Evolutionary conservation across 2,797 vertebrate genomes (phyloP).

Genomic region (Sarcophilus harrisii): DNA sequence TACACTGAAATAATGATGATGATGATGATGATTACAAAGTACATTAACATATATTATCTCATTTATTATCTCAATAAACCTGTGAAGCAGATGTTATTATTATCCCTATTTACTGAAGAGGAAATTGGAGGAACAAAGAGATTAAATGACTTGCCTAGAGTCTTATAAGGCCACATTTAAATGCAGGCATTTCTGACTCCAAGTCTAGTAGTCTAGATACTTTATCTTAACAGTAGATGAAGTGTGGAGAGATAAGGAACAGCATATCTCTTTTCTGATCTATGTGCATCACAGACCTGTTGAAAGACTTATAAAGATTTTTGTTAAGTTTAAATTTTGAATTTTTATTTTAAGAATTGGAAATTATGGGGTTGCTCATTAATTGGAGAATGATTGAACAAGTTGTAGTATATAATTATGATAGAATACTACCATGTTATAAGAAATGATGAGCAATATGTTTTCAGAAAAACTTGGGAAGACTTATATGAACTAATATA

Average conservation of each 20-base stretch:
- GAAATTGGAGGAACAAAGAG: background rate
- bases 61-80: background rate
- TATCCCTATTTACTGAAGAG: background rate
- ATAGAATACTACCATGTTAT: no score
- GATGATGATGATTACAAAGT: background rate
- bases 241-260: background rate
- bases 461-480: no score
- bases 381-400: no score
- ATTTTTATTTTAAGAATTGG: background rate
- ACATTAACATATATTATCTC: background rate
- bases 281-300: background rate
- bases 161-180: background rate
- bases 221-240: background rate
- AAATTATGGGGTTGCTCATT: no score
- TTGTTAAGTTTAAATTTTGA: background rate
- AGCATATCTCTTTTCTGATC: background rate
- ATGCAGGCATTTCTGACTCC: background rate
- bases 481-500: no score
- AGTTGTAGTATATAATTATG: no score
- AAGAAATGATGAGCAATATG: no score
- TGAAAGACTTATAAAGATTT: background rate
- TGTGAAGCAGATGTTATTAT: background rate
- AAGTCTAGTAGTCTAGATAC: background rate
- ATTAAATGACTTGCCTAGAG: background rate
- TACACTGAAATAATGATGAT: background rate